A percentile compares a stretch with the other conserved stretches of the same genome.
Evolutionary conservation across 1,140 invertebrate genomes (phyloP).

Genomic region (Caenorhabditis brenneri): DNA sequence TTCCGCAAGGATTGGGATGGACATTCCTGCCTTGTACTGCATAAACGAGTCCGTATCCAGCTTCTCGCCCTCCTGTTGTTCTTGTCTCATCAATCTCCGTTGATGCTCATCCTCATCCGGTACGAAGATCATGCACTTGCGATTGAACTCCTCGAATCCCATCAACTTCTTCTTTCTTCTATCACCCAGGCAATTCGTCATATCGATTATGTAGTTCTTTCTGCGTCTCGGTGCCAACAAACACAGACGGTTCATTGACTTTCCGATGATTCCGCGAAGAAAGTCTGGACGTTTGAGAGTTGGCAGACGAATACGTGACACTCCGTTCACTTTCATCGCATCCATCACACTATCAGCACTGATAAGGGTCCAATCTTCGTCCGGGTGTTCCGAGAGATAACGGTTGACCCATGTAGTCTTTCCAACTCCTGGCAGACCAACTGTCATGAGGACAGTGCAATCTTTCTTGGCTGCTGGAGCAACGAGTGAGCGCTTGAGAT

Average conservation of each 20-base stretch:
- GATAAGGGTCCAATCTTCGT: constrained; percentile 67
- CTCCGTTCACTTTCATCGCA: constrained; percentile 68
- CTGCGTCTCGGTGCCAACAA: constrained; percentile 65
- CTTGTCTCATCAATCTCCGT: constrained; percentile 45
- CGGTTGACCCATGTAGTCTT: constrained; percentile 67
- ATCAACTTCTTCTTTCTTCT: constrained; percentile 59
- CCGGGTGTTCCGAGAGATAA: constrained; percentile 66
- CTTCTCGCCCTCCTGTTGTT: constrained; percentile 90
- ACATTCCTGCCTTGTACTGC: constrained; percentile 11
- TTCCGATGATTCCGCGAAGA: constrained; percentile 68
- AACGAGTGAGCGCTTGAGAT: constrained; percentile 14
- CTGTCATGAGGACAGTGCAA: constrained; percentile 69
- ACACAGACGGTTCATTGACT: constrained; percentile 47
- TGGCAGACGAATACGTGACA: constrained; percentile 63
- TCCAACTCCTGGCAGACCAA: constrained; percentile 60
- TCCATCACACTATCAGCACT: constrained; percentile 62
- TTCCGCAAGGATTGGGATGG: background rate
- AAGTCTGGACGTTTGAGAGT: constrained; percentile 67
- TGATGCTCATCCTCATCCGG: constrained; percentile 58
- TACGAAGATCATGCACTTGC: constrained; percentile 66
- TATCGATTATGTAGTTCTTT: constrained; percentile 70
- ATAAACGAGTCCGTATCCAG: constrained; percentile 74
- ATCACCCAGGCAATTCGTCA: constrained; percentile 65
- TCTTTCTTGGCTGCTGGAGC: constrained; percentile 58
- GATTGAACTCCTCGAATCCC: constrained; percentile 63